phyloP scores from a whole-genome alignment of 2,888 invertebrate species.

The Lypha dubia region DNA sequence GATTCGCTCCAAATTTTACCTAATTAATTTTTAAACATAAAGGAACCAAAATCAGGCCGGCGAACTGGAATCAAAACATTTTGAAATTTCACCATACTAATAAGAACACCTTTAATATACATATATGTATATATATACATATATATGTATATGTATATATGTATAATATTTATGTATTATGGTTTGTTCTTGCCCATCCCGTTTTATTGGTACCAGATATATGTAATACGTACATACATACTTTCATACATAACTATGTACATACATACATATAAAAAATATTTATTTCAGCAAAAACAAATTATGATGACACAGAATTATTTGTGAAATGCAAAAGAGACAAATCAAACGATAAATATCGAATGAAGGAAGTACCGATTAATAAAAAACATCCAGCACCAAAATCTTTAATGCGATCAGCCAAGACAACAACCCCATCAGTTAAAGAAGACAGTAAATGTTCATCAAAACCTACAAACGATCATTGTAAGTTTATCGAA shows the following conservation, averaged over 20 bases:
- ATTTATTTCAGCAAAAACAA: too few relatives aligned
- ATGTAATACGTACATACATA: background rate
- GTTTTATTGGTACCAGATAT: background rate
- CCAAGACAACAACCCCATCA: conserved; percentile 56
- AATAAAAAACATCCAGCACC: conserved; percentile 75
- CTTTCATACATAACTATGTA: too few relatives aligned
- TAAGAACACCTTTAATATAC: too few relatives aligned
- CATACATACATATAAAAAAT: too few relatives aligned
- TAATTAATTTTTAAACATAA: too few relatives aligned
- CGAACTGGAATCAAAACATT: too few relatives aligned
- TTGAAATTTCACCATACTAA: too few relatives aligned
- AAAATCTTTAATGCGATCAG: conserved; percentile 71
- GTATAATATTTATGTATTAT: background rate
- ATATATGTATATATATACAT: too few relatives aligned
- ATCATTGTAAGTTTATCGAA: conserved; percentile 76
- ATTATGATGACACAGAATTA: conserved; percentile 73
- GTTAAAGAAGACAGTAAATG: conserved; percentile 1
- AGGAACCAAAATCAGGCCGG: too few relatives aligned
- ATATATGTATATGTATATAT: too few relatives aligned
- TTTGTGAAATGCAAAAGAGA: conserved; percentile 59
- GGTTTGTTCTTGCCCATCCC: conserved; percentile 14
- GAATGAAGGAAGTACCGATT: conserved; percentile 48
- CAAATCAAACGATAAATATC: conserved; percentile 48
- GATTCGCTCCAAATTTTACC: too few relatives aligned
- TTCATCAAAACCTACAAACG: conserved; percentile 42